A percentile compares a stretch with the other conserved stretches of the same genome.
phyloP scores from a whole-genome alignment of 2,113 vertebrate genomes.

The Natator depressus region DNA sequence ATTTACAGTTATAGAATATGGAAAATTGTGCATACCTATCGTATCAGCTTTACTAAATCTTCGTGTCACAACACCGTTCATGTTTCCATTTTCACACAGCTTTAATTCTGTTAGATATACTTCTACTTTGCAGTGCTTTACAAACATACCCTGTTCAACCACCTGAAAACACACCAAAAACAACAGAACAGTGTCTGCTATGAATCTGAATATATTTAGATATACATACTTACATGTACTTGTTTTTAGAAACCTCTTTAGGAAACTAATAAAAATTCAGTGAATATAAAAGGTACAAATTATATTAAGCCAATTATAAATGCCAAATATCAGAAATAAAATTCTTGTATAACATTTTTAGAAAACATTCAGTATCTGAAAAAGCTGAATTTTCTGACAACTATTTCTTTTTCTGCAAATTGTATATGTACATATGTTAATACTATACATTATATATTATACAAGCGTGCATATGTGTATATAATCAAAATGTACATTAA shows the following conservation, averaged over 20 bases:
- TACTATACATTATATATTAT: not conserved
- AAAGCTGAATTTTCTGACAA: not conserved
- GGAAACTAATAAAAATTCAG: not conserved
- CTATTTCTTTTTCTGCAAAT: not conserved
- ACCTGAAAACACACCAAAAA: constrained; percentile 80
- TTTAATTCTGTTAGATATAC: constrained; percentile 98
- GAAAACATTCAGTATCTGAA: constrained; percentile 4
- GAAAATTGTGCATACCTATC: constrained; percentile 85
- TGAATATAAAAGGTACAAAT: not conserved
- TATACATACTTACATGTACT: not conserved
- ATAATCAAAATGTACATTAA: not conserved
- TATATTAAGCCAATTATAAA: constrained; percentile 21
- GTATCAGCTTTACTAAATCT: constrained; percentile 99
- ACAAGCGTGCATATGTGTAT: not conserved
- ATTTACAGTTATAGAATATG: not conserved
- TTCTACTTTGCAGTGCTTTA: constrained; percentile 99
- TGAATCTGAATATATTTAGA: constrained; percentile 3
- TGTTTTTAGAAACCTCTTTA: not conserved
- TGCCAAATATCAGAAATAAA: not conserved
- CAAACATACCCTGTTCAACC: constrained; percentile 99
- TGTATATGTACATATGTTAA: not conserved
- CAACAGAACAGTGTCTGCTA: constrained; percentile 47
- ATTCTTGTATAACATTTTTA: not conserved
- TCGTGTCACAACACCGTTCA: constrained; percentile 94
- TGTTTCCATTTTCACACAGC: constrained; percentile 96